phyloP scores from a whole-genome alignment of 1,140 invertebrate genomes.

The Gryon sp. region DNA sequence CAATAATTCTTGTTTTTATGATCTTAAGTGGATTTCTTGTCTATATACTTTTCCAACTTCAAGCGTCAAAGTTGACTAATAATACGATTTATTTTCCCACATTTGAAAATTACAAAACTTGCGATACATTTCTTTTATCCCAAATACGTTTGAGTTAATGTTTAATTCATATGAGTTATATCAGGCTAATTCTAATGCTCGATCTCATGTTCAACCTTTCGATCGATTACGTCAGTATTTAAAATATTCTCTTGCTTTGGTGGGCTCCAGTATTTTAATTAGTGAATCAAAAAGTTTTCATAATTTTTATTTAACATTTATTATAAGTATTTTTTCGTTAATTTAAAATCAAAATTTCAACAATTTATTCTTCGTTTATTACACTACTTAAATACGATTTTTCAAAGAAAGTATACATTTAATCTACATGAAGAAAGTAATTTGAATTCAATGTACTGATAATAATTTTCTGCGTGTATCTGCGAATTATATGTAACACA shows the following conservation, averaged over 20 bases:
- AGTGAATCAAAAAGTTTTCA: neutral
- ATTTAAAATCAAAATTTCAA: too few species aligned
- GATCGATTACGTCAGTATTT: constrained; percentile 15
- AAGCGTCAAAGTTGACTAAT: too few species aligned
- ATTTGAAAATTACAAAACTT: neutral
- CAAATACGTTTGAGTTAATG: neutral
- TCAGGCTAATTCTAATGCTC: constrained; percentile 2
- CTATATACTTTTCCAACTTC: too few species aligned
- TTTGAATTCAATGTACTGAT: too few species aligned
- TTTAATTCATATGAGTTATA: constrained; percentile 21
- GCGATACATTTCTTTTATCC: neutral
- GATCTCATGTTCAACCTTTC: neutral
- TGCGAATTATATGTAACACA: too few species aligned
- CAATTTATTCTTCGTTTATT: too few species aligned
- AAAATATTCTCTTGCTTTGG: neutral
- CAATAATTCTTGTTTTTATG: too few species aligned
- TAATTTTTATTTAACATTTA: neutral
- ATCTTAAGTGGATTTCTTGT: too few species aligned
- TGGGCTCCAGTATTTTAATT: neutral
- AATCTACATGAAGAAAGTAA: too few species aligned
- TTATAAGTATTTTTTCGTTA: constrained; percentile 21
- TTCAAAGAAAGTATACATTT: too few species aligned
- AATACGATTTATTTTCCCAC: neutral
- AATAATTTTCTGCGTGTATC: too few species aligned
- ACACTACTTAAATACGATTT: too few species aligned